Evolutionary conservation across 2,888 invertebrate genomes (phyloP), one percentile per base, ranked within the genome.

Genomic region (Sminthurinus aureus): DNA sequence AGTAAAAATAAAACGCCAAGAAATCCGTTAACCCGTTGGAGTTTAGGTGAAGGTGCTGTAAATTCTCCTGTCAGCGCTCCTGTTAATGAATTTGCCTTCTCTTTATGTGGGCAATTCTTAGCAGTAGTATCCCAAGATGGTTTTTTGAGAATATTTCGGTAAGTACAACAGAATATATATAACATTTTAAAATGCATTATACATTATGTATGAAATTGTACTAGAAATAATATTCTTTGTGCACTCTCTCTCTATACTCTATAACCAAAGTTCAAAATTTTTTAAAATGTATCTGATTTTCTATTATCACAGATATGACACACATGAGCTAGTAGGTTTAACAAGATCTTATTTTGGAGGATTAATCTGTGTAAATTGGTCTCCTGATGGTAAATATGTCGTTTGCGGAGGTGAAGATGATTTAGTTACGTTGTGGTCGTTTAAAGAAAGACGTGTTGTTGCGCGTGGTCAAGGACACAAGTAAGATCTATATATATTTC

Each of bases 361-460:
- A 66, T 94, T 99, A 89, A 91, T 99, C 73, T 99, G 99, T 91
- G 98, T 98, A 3, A 96, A 97, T 89, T 99, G 99, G 99, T 97
- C 98, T 13, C 98, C 98, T 0, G 98, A 99, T 91, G 95, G 96
- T 76, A 95, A 95, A 89, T 96, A 98, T 89, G 97, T 98, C 79
- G 97, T 97, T 0, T 97, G 97, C 0, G 99, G 99, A 0, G 99
- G 99, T 6, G 99, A 99, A 91, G 99, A 99, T 91, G 99, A 99
- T 91, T 92, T 99, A 84, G 96, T 99, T 79, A 99, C 99, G 0
- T 96, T 99, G 66, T 99, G 98, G 96, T 97, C 96, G 79, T 94
- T 98, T 90, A 93, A 94, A 87, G 98, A 99, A 90, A 93, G 96
- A 87, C 92, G 97, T 78, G 98, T 99, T 9, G 96, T 98, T 11